Evolutionary conservation across 1,140 invertebrate species (phyloP), one percentile per base, ranked within the genome.

Genomic region (Formica exsecta): DNA sequence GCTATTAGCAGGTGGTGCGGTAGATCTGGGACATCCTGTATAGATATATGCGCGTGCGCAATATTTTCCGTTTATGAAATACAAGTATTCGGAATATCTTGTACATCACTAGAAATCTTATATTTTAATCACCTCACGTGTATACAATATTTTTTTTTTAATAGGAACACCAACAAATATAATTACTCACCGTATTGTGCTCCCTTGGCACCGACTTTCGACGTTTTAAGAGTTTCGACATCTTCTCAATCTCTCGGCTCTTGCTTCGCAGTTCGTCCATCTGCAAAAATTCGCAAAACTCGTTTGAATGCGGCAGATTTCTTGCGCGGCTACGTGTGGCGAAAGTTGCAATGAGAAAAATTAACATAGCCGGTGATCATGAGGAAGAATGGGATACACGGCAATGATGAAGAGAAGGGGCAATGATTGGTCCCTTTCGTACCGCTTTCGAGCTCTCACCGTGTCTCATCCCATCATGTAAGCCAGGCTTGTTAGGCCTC

Each of bases 231-330:
- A 90, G 74, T 80, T 89, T 92, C 84, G 91, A 89, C 65, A 92
- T 83, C 75, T 89, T 92, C 64, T 91, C 91, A 64, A 92, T 90
- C 64, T 90, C 90, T 29, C 90, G 85, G 32, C 41, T 88, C 74
- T 92, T 92, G 66, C 86, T 87, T 76, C 89, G 87, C 85, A 92
- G 86, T 86, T 91, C 92, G 66, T 91, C 91, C 87, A 92, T 92
- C 92, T 92, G 87, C 51, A 88, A 90, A 85, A 74, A 86, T 54
- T 22, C n/a, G 38, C 25, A 22, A 86, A 38, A 86, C 68, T 84
- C 54, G 80, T 84, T 73, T 75, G 70, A 75, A 84, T 64, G 54
- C 79, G 79, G 51, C 54, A 41, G 32, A 68, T 80, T 71, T 84
- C 70, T 77, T 41, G 65, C 48, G 44, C 74, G 61, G 41, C 29